Evolutionary conservation across 2,888 invertebrate species (phyloP).

Genomic region (Geotrupes spiniger): DNA sequence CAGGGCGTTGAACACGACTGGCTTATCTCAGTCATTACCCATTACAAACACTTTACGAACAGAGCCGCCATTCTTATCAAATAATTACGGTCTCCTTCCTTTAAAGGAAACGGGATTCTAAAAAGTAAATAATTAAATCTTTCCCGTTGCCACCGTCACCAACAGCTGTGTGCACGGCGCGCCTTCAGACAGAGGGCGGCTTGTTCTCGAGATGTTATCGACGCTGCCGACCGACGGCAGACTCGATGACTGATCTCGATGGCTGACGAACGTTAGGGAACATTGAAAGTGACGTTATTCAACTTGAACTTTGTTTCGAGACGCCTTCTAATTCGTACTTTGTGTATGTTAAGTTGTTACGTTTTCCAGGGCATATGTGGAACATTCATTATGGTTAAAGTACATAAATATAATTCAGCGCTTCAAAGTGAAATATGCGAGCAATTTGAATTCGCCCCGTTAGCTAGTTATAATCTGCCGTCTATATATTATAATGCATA

Average conservation of each 20-base stretch:
- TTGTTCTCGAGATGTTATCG: slow-evolving; percentile 33
- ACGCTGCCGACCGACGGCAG: slow-evolving; percentile 25
- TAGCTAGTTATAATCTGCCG: no score
- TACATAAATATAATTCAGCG: no score
- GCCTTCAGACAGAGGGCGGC: slow-evolving; percentile 29
- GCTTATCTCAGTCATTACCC: slow-evolving; percentile 35
- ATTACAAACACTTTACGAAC: slow-evolving; percentile 35
- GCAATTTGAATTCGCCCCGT: no score
- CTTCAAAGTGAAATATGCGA: no score
- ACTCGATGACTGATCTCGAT: slow-evolving; percentile 28
- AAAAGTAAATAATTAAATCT: slow-evolving; percentile 34
- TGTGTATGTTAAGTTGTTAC: no score
- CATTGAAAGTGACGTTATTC: slow-evolving; percentile 23
- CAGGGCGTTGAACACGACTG: slow-evolving; percentile 26
- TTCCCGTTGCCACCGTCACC: slow-evolving; percentile 30
- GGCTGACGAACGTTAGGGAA: slow-evolving; percentile 19
- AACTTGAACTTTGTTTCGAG: slow-evolving; percentile 23
- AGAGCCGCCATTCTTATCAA: slow-evolving; percentile 36
- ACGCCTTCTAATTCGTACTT: slow-evolving; percentile 14
- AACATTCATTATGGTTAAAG: no score
- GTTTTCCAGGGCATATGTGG: no score
- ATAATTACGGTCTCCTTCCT: slow-evolving; percentile 30
- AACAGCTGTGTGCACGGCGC: slow-evolving; percentile 29
- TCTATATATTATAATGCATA: no score
- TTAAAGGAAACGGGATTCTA: slow-evolving; percentile 26